These are phyloP conservation scores for Acrossocheilus fasciatus DNA, from an alignment of 2,797 vertebrate genomes.

Conservation along the genomic window DNA sequence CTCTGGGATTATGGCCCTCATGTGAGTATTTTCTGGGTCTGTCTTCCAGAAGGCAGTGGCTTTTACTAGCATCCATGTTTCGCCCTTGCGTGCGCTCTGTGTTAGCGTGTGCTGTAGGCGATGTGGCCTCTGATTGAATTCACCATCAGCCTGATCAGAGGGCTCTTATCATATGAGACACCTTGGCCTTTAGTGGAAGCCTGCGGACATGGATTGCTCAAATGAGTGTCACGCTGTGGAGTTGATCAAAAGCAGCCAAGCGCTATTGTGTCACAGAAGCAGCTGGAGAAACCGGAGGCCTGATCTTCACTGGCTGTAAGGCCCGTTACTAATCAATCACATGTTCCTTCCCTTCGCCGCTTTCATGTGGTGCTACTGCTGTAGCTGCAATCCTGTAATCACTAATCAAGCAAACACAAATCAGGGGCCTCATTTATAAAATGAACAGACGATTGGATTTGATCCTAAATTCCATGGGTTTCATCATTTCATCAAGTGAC, in stretches of 20 bases:
- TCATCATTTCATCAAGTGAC: not conserved
- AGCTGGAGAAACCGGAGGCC: slow-evolving; percentile 46
- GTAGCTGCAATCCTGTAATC: not conserved
- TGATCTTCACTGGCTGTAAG: slow-evolving; percentile 38
- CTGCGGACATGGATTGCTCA: slow-evolving; percentile 32
- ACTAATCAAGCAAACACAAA: not conserved
- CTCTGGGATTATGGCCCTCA: slow-evolving; percentile 6
- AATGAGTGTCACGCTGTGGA: slow-evolving; percentile 49
- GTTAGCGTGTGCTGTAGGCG: slow-evolving; percentile 39
- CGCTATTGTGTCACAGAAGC: slow-evolving; percentile 37
- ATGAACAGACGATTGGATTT: not conserved
- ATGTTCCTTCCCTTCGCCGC: not conserved
- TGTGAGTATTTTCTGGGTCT: slow-evolving; percentile 18
- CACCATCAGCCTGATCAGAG: slow-evolving; percentile 53
- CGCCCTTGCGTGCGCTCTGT: slow-evolving; percentile 29
- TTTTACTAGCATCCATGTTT: not conserved
- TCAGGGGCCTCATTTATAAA: not conserved
- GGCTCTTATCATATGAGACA: slow-evolving; percentile 59
- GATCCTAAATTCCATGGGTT: not conserved
- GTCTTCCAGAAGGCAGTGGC: slow-evolving; percentile 11
- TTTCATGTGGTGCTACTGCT: slow-evolving; percentile 6
- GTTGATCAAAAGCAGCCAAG: slow-evolving; percentile 53
- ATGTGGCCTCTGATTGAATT: slow-evolving; percentile 47
- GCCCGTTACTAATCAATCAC: slow-evolving; percentile 47
- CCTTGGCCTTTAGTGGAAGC: slow-evolving; percentile 57